Evolutionary conservation across 2,888 invertebrate species (phyloP).

Genomic region (Campoletis raptor): DNA sequence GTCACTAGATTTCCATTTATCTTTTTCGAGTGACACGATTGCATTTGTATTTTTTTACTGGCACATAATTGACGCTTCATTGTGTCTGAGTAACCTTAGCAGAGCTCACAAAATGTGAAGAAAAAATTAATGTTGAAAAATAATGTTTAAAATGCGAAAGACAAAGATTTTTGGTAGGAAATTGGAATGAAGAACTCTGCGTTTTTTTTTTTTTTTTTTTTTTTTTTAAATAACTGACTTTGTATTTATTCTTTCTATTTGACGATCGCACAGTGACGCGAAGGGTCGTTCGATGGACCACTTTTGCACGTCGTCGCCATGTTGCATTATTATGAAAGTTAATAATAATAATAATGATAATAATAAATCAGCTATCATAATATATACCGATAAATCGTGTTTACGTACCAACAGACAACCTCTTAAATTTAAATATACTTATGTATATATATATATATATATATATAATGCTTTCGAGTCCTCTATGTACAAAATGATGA

Average conservation of each 20-base stretch:
- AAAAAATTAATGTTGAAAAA: neutral
- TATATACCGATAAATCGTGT: constrained; percentile 75
- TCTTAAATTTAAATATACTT: constrained; percentile 75
- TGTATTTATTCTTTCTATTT: constrained; percentile 62
- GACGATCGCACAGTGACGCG: constrained; percentile 54
- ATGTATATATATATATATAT: constrained; percentile 64
- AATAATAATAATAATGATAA: constrained; percentile 36
- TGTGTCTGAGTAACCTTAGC: neutral
- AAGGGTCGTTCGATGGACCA: constrained; percentile 13
- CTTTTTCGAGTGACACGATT: neutral
- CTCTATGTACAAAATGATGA: constrained; percentile 71
- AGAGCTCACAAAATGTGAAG: neutral
- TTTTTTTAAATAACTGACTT: constrained; percentile 67
- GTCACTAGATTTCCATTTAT: neutral
- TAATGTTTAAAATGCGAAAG: too few relatives aligned
- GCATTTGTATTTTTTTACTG: neutral
- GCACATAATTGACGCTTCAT: neutral
- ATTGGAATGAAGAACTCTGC: constrained; percentile 20
- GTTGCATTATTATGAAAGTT: constrained; percentile 64
- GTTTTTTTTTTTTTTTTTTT: constrained; percentile 27
- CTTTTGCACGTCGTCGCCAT: constrained; percentile 24
- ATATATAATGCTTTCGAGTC: constrained; percentile 73
- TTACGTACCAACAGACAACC: constrained; percentile 80
- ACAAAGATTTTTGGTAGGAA: neutral
- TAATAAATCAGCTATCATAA: constrained; percentile 71